Conservation (phyloP, 2,888 invertebrate species). For the Amphimallon solstitiale region DNA sequence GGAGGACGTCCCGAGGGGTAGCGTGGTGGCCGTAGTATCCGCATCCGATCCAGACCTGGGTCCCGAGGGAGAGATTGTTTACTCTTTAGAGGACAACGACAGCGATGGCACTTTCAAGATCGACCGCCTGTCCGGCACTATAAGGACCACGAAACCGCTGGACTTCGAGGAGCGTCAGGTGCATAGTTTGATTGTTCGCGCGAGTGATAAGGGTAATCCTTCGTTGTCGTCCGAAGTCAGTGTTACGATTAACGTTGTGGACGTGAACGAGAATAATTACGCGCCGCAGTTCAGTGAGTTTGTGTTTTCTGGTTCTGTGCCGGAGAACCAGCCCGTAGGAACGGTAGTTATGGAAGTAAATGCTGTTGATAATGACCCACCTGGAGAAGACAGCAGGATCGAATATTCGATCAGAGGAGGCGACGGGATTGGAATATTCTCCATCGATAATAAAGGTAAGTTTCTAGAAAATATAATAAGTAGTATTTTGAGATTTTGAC, state of each 20-base stretch:
- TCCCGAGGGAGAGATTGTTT: slow-evolving; percentile 81
- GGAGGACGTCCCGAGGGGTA: slow-evolving; percentile 90
- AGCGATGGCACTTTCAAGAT: slow-evolving; percentile 81
- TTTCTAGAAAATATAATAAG: background rate
- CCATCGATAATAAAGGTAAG: slow-evolving; percentile 88
- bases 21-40: slow-evolving; percentile 85
- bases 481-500: background rate
- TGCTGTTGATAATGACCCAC: slow-evolving; percentile 75
- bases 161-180: slow-evolving; percentile 92
- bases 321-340: slow-evolving; percentile 83
- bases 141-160: slow-evolving; percentile 79
- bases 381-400: slow-evolving; percentile 83
- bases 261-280: slow-evolving; percentile 93
- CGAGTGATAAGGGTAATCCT: slow-evolving; percentile 86
- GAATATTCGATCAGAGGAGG: slow-evolving; percentile 89
- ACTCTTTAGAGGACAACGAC: slow-evolving; percentile 78
- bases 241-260: slow-evolving; percentile 86
- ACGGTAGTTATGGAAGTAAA: slow-evolving; percentile 80
- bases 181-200: slow-evolving; percentile 87
- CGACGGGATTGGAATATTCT: slow-evolving; percentile 90
- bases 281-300: slow-evolving; percentile 86
- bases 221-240: slow-evolving; percentile 81
- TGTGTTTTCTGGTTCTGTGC: slow-evolving; percentile 78
- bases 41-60: slow-evolving; percentile 89
- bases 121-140: slow-evolving; percentile 85